Evolutionary conservation across 2,113 vertebrate species (phyloP).

Genomic region (Hucho hucho): DNA sequence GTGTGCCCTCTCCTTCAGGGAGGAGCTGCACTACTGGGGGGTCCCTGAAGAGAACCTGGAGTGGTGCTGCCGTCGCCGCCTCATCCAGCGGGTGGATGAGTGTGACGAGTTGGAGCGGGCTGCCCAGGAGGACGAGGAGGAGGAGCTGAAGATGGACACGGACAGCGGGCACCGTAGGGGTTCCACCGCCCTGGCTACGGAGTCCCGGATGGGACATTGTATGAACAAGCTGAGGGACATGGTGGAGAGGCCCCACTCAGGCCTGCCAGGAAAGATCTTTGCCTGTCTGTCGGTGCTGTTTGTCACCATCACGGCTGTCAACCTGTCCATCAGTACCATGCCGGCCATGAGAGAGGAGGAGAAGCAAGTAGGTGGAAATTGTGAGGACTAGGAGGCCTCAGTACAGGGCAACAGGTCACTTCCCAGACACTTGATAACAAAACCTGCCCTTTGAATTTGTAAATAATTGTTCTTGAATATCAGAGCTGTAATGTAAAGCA

Average conservation of each 20-base stretch:
- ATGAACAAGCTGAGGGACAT: slow-evolving; percentile 93
- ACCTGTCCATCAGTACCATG: slow-evolving; percentile 98
- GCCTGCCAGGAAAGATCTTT: slow-evolving; percentile 95
- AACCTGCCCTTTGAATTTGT: not conserved
- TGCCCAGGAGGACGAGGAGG: slow-evolving; percentile 80
- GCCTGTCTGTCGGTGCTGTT: slow-evolving; percentile 96
- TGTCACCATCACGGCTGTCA: slow-evolving; percentile 95
- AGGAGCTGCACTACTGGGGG: slow-evolving; percentile 97
- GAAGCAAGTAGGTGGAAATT: slow-evolving; percentile 83
- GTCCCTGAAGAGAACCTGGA: slow-evolving; percentile 91
- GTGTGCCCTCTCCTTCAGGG: slow-evolving; percentile 94
- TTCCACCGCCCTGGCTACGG: slow-evolving; percentile 44
- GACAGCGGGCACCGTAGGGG: slow-evolving; percentile 67
- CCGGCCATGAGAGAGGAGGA: slow-evolving; percentile 93
- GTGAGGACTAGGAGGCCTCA: not conserved
- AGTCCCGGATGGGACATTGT: slow-evolving; percentile 78
- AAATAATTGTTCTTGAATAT: not conserved
- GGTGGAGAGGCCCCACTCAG: slow-evolving; percentile 96
- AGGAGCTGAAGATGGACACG: slow-evolving; percentile 70
- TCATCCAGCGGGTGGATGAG: slow-evolving; percentile 93
- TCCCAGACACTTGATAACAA: not conserved
- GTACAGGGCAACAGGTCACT: not conserved
- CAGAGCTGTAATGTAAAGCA: not conserved
- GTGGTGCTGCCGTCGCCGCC: slow-evolving; percentile 91
- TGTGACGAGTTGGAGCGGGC: slow-evolving; percentile 85